Percentiles rank a stretch among this genome's conserved stretches.
Evolutionary conservation across 2,888 invertebrate genomes (phyloP).

Genomic region (Andrena bucephala): DNA sequence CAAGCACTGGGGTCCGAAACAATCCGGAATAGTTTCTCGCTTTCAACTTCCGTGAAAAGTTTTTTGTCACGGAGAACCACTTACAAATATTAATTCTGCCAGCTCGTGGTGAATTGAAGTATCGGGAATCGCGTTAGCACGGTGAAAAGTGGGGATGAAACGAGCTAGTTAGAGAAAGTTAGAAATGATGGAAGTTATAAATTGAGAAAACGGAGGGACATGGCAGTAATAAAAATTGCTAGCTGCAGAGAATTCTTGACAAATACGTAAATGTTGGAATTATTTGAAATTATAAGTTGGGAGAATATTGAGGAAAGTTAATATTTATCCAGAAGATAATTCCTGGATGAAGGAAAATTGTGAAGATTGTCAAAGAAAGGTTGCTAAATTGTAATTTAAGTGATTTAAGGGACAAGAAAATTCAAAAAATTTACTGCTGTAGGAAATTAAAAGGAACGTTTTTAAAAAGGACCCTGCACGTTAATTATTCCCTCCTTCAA

Average conservation of each 20-base stretch:
- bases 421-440: neutral
- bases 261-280: too few relatives aligned
- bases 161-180: neutral
- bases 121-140: neutral
- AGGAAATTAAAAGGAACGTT: neutral
- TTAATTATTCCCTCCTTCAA: conserved; percentile 17
- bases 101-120: neutral
- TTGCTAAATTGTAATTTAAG: neutral
- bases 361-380: neutral
- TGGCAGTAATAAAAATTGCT: neutral
- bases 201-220: neutral
- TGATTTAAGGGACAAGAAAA: neutral
- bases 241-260: neutral
- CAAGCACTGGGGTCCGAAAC: conserved; percentile 51
- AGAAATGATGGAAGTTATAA: neutral
- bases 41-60: neutral
- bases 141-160: neutral
- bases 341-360: neutral
- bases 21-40: conserved; percentile 47
- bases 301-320: neutral
- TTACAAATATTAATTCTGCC: conserved; percentile 50
- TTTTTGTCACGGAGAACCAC: conserved; percentile 39
- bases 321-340: too few relatives aligned
- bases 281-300: neutral
- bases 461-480: conserved; percentile 1